Conservation (phyloP, 2,797 vertebrate genomes). For the Chanos chanos region DNA sequence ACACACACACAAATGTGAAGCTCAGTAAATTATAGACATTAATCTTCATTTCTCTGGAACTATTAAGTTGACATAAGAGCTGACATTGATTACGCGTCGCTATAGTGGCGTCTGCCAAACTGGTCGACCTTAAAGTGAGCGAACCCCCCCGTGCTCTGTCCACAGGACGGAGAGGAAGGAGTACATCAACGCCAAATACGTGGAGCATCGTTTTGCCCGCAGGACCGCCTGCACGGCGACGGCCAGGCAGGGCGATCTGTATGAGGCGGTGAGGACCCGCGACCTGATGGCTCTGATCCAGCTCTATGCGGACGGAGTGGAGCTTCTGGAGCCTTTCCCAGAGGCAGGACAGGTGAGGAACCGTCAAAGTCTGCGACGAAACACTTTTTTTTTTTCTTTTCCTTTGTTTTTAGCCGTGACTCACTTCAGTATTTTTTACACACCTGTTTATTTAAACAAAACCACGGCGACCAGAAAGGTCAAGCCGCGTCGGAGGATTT, state of each 20-base stretch:
- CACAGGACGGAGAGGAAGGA: conserved; percentile 84
- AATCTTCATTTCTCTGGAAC: too few relatives aligned
- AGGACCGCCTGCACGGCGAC: conserved; percentile 74
- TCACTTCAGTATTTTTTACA: background rate
- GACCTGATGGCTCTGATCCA: conserved; percentile 87
- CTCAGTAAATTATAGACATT: too few relatives aligned
- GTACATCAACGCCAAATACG: conserved; percentile 87
- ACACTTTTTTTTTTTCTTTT: background rate
- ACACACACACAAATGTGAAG: too few relatives aligned
- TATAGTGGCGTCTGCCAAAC: too few relatives aligned
- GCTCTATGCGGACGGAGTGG: conserved; percentile 86
- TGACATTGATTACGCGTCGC: too few relatives aligned
- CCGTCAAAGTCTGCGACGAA: background rate
- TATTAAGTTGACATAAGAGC: too few relatives aligned
- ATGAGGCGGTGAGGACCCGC: conserved; percentile 81
- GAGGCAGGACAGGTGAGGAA: conserved; percentile 79
- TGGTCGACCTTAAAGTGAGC: too few relatives aligned
- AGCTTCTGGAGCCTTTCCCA: conserved; percentile 83
- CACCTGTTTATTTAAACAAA: background rate
- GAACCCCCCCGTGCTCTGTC: background rate
- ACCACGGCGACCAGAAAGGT: too few relatives aligned
- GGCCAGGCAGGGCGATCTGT: conserved; percentile 78
- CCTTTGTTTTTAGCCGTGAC: background rate
- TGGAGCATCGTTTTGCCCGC: conserved; percentile 81
- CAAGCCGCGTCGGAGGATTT: too few relatives aligned